A percentile compares a stretch with the other conserved stretches of the same genome.
These are phyloP conservation scores for Nannospalax galili DNA, from an alignment of 2,113 vertebrate genomes.

Conservation along the genomic window DNA sequence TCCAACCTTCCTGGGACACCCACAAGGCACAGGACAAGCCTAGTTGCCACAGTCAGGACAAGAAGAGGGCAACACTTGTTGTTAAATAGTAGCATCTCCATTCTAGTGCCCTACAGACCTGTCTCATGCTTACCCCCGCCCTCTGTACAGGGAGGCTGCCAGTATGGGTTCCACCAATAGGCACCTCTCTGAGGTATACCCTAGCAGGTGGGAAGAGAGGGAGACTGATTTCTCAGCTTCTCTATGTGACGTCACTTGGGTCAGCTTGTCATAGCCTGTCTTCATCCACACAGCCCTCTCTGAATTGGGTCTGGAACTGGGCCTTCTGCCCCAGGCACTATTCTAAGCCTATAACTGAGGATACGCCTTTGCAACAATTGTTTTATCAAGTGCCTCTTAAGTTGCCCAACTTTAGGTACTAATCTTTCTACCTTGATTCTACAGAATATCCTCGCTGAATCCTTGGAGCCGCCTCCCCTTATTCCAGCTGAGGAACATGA, in stretches of 20 bases:
- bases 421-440: not conserved
- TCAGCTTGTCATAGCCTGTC: not conserved
- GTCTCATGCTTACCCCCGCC: fast-evolving
- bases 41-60: not conserved
- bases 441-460: no score
- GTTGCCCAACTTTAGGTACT: not conserved
- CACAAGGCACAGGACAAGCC: not conserved
- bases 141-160: not conserved
- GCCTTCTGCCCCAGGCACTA: not conserved
- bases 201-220: not conserved
- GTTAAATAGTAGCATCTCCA: fast-evolving
- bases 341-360: not conserved
- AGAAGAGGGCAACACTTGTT: fast-evolving
- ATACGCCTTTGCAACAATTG: not conserved
- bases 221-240: not conserved
- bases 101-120: not conserved
- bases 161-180: no score
- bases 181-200: not conserved
- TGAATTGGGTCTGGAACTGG: not conserved
- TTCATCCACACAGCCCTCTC: not conserved
- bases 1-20: not conserved
- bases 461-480: no score
- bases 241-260: fast-evolving
- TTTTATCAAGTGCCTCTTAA: not conserved
- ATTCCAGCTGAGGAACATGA: not conserved